Base-by-base conservation (phyloP, 92 coral and sea anemone genomes). In the Zoanthus sociatus region DNA sequence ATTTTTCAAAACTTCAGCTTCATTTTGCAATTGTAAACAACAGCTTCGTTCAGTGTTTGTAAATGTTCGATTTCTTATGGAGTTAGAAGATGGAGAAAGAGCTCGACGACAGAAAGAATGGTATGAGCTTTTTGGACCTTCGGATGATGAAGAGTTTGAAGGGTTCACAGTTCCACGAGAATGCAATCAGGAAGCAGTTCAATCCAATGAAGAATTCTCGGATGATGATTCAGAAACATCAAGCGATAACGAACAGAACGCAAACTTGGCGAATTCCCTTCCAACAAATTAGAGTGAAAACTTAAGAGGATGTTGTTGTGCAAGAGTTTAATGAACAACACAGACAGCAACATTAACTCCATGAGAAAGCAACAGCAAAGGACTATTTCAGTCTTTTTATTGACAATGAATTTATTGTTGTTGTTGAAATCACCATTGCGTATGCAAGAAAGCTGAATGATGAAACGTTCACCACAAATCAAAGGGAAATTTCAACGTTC, bases 391-490 rank as follows among this genome's bases (percentile, higher is more conserved):
- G 50, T 42, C 76, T 71, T 42, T 71, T 71, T 42, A 31, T 71
- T 71, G 76, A 42, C n/a, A 50, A 71, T 51, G 32, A 10, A 31
- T 32, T 12, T 32, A 66, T 66, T 31, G 88, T 81, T 71, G 44
- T 84, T 51, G 75, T 84, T 69, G 72, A 73, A 20, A 9, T 63
- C 72, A 85, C 78, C 16, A 82, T 81, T 64, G 84, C 90, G 3
- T 86, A 90, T 46, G 88, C 90, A 3, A 77, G 88, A 73, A 86
- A 31, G 46, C 68, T 73, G 71, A 76, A 86, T 18, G 90, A 87
- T 20, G 68, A 15, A 75, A 87, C 55, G 6, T 90, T 87, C 71
- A 73, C 86, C 10, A 87, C 88, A 13, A 83, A 48, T 26, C 85
- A 82, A 53, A 71, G 76, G 26, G 85, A 87, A 82, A 76, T 87